A percentile compares a stretch with the other conserved stretches of the same genome.
These are phyloP conservation scores for Carposina sasakii DNA, from an alignment of 1,140 invertebrate genomes.

Conservation along the genomic window DNA sequence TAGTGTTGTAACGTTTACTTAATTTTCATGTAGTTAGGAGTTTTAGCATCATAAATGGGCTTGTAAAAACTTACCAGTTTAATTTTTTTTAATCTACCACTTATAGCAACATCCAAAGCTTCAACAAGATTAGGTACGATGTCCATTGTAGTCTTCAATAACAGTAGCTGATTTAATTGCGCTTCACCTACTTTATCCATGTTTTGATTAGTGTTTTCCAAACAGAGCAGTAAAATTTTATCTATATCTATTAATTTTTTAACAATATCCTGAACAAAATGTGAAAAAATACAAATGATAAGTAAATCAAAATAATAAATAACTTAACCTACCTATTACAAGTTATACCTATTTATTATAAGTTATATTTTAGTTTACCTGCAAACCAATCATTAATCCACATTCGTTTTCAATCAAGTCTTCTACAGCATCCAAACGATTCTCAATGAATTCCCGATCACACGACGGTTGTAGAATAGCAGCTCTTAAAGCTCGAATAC, in stretches of 20 bases:
- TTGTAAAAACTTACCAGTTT: conserved; percentile 72
- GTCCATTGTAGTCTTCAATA: conserved; percentile 85
- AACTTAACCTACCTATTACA: too few relatives aligned
- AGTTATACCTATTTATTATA: too few relatives aligned
- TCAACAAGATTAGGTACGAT: conserved; percentile 78
- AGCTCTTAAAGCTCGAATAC: conserved; percentile 82
- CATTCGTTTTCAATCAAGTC: conserved; percentile 81
- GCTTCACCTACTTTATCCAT: conserved; percentile 76
- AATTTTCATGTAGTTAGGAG: not conserved
- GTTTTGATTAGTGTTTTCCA: conserved; percentile 73
- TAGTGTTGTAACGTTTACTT: not conserved
- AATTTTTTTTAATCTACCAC: conserved; percentile 76
- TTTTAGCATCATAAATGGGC: too few relatives aligned
- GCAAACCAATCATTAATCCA: conserved; percentile 73
- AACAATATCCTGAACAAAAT: conserved; percentile 51
- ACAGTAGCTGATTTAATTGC: conserved; percentile 85
- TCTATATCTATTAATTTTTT: conserved; percentile 70
- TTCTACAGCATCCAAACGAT: conserved; percentile 80
- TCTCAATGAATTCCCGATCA: conserved; percentile 77
- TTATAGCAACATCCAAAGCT: conserved; percentile 74
- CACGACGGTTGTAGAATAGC: conserved; percentile 88
- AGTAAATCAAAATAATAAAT: too few relatives aligned
- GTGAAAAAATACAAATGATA: too few relatives aligned
- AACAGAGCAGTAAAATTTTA: conserved; percentile 70
- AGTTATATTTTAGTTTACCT: too few relatives aligned